phyloP scores from a whole-genome alignment of 2,888 invertebrate genomes.

The Theodoxus fluviatilis region DNA sequence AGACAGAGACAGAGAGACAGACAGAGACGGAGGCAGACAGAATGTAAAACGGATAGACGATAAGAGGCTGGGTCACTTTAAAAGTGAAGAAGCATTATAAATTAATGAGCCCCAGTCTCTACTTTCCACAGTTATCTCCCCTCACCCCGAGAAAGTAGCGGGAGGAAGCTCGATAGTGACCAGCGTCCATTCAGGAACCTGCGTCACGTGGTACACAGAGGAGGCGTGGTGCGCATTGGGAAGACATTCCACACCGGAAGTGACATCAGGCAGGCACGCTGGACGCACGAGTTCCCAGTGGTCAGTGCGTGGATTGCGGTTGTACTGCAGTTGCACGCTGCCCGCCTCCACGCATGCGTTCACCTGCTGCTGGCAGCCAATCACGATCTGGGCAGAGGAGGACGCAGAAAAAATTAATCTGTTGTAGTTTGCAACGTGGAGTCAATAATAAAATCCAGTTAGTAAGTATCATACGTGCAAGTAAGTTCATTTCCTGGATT shows the following conservation, averaged over 20 bases:
- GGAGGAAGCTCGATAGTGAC: slow-evolving; percentile 62
- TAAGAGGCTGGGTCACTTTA: no score
- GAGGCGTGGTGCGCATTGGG: slow-evolving; percentile 61
- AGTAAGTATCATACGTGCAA: no score
- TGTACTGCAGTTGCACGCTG: slow-evolving; percentile 55
- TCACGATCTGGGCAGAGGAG: slow-evolving; percentile 54
- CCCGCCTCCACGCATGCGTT: slow-evolving; percentile 46
- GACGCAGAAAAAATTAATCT: no score
- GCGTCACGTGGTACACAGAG: slow-evolving; percentile 56
- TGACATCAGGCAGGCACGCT: slow-evolving; percentile 61
- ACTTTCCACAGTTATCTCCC: no score
- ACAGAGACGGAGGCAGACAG: neutral
- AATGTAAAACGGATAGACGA: no score
- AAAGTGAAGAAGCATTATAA: neutral
- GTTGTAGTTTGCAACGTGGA: no score
- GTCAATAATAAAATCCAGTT: no score
- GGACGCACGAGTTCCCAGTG: slow-evolving; percentile 61
- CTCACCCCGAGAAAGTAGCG: slow-evolving; percentile 63
- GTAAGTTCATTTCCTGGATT: no score
- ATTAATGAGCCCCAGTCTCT: no score
- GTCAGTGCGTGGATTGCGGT: slow-evolving; percentile 58
- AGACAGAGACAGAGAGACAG: neutral
- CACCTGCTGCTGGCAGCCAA: slow-evolving; percentile 58
- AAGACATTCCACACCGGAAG: slow-evolving; percentile 59
- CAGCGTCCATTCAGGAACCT: slow-evolving; percentile 60